Evolutionary conservation across 2,888 invertebrate genomes (phyloP).

Genomic region (Idaea dimidiata): DNA sequence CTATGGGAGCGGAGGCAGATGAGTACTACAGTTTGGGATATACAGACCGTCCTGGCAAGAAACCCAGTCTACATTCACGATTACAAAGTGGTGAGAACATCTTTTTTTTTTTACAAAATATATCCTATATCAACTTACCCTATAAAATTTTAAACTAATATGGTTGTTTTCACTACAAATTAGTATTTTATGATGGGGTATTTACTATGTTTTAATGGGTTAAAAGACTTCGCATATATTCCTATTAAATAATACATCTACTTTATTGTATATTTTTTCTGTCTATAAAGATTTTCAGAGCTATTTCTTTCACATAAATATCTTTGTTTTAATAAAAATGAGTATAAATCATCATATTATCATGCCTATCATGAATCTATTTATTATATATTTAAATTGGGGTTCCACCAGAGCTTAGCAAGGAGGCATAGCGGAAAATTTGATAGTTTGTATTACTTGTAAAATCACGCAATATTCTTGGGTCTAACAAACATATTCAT

Average conservation of each 20-base stretch:
- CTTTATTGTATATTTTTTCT: background rate
- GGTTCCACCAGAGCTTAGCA: too few relatives aligned
- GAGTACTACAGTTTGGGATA: slow-evolving; percentile 83
- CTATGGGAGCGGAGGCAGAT: slow-evolving; percentile 91
- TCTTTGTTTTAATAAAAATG: background rate
- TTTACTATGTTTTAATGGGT: too few relatives aligned
- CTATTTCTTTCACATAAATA: background rate
- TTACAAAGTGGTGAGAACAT: slow-evolving; percentile 87
- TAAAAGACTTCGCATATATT: too few relatives aligned
- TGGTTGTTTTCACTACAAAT: too few relatives aligned
- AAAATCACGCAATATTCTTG: too few relatives aligned
- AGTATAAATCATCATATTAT: background rate
- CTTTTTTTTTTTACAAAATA: background rate
- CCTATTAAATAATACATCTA: too few relatives aligned
- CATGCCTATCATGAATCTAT: background rate
- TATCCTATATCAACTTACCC: background rate
- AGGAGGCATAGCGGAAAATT: too few relatives aligned
- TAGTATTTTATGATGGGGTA: too few relatives aligned
- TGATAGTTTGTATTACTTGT: too few relatives aligned
- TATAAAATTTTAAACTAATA: too few relatives aligned
- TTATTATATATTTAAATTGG: background rate
- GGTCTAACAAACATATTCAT: too few relatives aligned
- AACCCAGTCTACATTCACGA: slow-evolving; percentile 92
- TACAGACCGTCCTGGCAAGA: slow-evolving; percentile 86
- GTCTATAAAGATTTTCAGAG: background rate